These are phyloP conservation scores for Dipodomys merriami DNA, from an alignment of 2,113 vertebrate genomes.

Conservation along the genomic window DNA sequence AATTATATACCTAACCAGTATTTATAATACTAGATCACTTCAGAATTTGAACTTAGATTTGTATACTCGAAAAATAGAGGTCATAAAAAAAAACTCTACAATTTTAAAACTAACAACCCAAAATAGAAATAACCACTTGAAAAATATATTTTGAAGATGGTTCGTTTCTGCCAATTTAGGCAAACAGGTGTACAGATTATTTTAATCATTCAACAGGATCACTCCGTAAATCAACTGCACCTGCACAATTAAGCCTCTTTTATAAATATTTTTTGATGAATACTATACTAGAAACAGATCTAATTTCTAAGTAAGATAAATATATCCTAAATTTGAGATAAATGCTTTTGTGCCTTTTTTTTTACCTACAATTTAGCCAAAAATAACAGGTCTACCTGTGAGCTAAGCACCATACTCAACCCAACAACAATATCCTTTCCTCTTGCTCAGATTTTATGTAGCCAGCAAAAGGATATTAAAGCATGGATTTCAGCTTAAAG, in stretches of 20 bases:
- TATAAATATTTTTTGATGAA: constrained; percentile 75
- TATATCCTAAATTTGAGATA: constrained; percentile 57
- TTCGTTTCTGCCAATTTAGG: constrained; percentile 58
- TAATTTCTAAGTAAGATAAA: constrained; percentile 68
- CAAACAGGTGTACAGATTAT: constrained; percentile 70
- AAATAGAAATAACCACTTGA: constrained; percentile 71
- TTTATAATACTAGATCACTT: constrained; percentile 35
- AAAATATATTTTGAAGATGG: constrained; percentile 58
- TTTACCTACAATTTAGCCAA: constrained; percentile 7
- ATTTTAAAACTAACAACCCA: constrained; percentile 24
- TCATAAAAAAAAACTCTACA: constrained; percentile 54
- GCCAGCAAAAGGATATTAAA: not conserved
- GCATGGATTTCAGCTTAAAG: not conserved
- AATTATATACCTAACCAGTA: constrained; percentile 38
- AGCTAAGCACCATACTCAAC: not conserved
- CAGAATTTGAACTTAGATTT: constrained; percentile 56
- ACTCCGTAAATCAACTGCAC: constrained; percentile 72
- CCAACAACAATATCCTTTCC: not conserved
- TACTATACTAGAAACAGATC: constrained; percentile 44
- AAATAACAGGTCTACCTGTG: constrained; percentile 15
- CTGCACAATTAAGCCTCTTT: constrained; percentile 72
- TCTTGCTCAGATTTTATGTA: not conserved
- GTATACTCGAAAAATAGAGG: not conserved
- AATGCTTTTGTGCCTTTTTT: constrained; percentile 43
- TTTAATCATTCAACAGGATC: constrained; percentile 65